Evolutionary conservation across 2,888 invertebrate genomes (phyloP), one percentile per base, ranked within the genome.

Genomic region (Caprella mutica): DNA sequence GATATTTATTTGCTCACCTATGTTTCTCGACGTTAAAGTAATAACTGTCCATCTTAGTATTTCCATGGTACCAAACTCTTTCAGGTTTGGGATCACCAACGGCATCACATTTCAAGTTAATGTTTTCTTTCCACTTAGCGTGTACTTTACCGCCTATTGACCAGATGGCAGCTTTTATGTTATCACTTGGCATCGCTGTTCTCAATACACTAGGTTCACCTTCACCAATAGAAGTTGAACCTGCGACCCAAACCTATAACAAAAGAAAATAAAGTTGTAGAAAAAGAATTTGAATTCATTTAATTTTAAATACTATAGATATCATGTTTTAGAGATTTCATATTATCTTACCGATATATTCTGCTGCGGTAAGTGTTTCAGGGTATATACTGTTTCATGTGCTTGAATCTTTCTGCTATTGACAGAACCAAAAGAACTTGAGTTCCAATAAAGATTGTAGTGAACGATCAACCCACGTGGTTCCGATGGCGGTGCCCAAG

Each of bases 401-500:
- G n/a, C n/a, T n/a, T n/a, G n/a, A n/a, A n/a, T n/a, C n/a, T n/a
- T n/a, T n/a, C n/a, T n/a, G n/a, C n/a, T n/a, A n/a, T n/a, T n/a
- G n/a, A n/a, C n/a, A n/a, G n/a, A n/a, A n/a, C n/a, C n/a, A n/a
- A n/a, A n/a, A 39, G 35, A 29, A 35, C 55, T 52, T 52, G 17
- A 50, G 33, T 29, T 40, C 62, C 62, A 63, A 46, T 59, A 51
- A 1, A 62, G 52, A 1, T 56, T 59, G 40, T 59, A 62, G 23
- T 53, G 43, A 21, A 40, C 56, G 48, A 62, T 54, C 14, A 51
- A 48, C 17, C 62, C 62, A 24, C 52, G 46, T 9, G 62, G 62
- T 5, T 52, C 44, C 14, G n/a, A 3, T 9, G 62, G 62, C 3
- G 43, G 51, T 6, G 56, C 43, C 62, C 62, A 62, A 6, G 62